A percentile compares a stretch with the other conserved stretches of the same genome.
Evolutionary conservation across 2,797 vertebrate species (phyloP).

Genomic region (Siniperca obscura): DNA sequence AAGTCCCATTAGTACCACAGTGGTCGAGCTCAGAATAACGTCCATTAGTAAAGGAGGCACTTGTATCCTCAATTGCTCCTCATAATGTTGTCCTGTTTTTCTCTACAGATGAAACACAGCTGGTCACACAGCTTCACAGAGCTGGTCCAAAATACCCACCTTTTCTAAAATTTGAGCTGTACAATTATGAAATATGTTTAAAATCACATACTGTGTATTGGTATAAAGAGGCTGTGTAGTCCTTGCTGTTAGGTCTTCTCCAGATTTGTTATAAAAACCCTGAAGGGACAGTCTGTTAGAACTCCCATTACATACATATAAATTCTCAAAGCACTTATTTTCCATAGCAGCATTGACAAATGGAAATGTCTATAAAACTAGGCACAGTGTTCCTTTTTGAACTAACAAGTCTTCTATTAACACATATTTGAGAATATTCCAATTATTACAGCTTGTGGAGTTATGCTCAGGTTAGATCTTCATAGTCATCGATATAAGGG

Average conservation of each 20-base stretch:
- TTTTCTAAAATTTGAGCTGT: constrained; percentile 49
- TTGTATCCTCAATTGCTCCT: constrained; percentile 30
- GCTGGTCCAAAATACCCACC: constrained; percentile 22
- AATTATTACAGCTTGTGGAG: constrained; percentile 13
- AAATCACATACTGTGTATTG: constrained; percentile 39
- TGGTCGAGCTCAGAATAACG: constrained; percentile 12
- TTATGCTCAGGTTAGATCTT: constrained; percentile 52
- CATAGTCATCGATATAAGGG: constrained; percentile 86
- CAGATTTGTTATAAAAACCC: constrained; percentile 34
- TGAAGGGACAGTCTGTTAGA: constrained; percentile 29
- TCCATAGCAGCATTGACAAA: constrained; percentile 70
- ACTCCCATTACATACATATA: constrained; percentile 56
- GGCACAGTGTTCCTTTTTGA: constrained; percentile 42
- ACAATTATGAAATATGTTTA: constrained; percentile 42
- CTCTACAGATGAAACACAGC: constrained; percentile 5
- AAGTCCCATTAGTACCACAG: constrained; percentile 30
- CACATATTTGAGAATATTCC: constrained; percentile 30
- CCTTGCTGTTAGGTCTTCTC: constrained; percentile 28
- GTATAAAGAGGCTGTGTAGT: constrained; percentile 30
- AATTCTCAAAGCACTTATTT: constrained; percentile 39
- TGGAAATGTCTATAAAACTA: constrained; percentile 56
- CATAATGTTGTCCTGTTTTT: constrained; percentile 16
- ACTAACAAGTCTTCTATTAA: constrained; percentile 22
- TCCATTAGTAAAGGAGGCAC: constrained; percentile 31
- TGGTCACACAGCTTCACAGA: constrained; percentile 25